Base-by-base conservation (phyloP, 1,140 invertebrate species). In the Scaptomyza graminum region DNA sequence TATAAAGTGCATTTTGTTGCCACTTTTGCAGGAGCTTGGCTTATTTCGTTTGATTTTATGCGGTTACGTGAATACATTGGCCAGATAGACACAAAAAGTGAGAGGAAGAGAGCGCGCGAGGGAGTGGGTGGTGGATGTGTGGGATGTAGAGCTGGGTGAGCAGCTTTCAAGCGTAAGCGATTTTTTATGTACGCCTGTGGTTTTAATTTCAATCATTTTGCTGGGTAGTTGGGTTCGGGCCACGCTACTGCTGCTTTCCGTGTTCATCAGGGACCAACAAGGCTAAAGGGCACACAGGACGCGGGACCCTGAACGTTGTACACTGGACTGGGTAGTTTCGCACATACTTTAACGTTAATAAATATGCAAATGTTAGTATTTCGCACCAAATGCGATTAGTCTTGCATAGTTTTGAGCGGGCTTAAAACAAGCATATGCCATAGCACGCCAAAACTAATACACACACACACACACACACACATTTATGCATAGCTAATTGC, bases 21-120 rank as follows among this genome's bases (percentile, higher is more conserved):
- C 72, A 87, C 68, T 88, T 87, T 83, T 79, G 74, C 76, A 62
- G 65, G 76, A 73, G 63, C 73, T 87, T 85, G 82, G 83, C 83
- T 87, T 87, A 87, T 89, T 87, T 87, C 83, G 83, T 87, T 87
- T 87, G 83, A 87, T 87, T 87, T 87, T 87, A 87, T 87, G 83
- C 84, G 83, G 83, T 87, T 87, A 87, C 83, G 83, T 87, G 83
- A 79, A 87, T 79, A 82, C 82, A 79, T 88, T 82, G 74, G 78
- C 80, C 68, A n/a, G 55, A n/a, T 18, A 46, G 31, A 16, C 7
- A n/a, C 11, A n/a, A 12, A 0, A 12, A 43, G 18, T 5, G 39
- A 9, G n/a, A 5, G 54, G 13, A 1, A 22, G 18, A 22, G 2
- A 22, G 1, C n/a, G 54, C 11, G 1, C n/a, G 54, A 15, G 1